Base-by-base conservation (phyloP, 1,140 invertebrate species). In the Drosophila nannoptera region DNA sequence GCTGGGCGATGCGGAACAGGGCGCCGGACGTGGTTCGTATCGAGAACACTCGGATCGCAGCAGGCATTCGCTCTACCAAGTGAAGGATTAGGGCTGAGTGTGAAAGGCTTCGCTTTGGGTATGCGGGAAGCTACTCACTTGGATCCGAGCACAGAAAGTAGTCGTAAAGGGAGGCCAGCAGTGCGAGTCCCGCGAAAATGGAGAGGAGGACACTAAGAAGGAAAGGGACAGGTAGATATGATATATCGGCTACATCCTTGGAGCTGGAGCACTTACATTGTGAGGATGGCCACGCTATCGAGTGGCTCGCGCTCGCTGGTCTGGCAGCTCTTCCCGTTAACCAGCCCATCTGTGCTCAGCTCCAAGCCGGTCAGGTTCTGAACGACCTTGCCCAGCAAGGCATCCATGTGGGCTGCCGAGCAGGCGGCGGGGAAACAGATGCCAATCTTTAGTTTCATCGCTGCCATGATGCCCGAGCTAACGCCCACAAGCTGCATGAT, bases 191-290 rank as follows among this genome's bases (percentile, higher is more conserved):
- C 9, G 31, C 53, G 29, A 84, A 49, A 7, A 72, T 33, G 1
- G 67, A 77, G 0, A 84, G 40, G 3, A 84, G 35, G 4, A 86
- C 77, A 12, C 81, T 84, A 35, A 0, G 52, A 61, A 9, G 11
- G 36, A 6, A 42, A 0, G n/a, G 8, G 6, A 5, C 0, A 0
- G 22, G 29, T 0, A 5, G 11, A 29, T 9, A 16, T 36, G 11
- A 29, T 7, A 31, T 0, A 0, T 22, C 36, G 16, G 1, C n/a
- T 2, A n/a, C n/a, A n/a, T n/a, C n/a, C n/a, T 5, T 0, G 0
- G 2, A n/a, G n/a, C 5, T 42, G n/a, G 9, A 0, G n/a, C 5
- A 70, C 80, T 58, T 69, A 86, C 81, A 84, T 80, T 7, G 67
- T 81, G 5, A 76, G 73, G 36, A 86, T 77, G 12, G 81, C 58